Evolutionary conservation across 1,140 invertebrate genomes (phyloP).

Genomic region (Atta colombica): DNA sequence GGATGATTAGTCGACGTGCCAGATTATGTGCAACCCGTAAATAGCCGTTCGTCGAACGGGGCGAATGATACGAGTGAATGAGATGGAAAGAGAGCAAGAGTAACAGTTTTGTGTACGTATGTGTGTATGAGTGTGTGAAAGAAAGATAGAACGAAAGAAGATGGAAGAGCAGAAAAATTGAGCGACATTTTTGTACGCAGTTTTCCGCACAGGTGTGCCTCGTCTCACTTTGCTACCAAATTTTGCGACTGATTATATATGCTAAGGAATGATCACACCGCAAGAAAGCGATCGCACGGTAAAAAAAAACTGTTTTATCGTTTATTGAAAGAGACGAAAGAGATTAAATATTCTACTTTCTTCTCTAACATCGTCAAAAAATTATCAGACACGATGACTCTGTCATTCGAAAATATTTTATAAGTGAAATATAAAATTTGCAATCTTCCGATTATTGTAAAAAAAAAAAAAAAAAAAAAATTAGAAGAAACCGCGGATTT

Average conservation of each 20-base stretch:
- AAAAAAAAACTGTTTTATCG: neutral
- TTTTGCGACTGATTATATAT: slow-evolving; percentile 56
- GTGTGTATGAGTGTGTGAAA: neutral
- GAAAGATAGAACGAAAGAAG: neutral
- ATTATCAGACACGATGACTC: neutral
- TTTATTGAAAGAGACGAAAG: neutral
- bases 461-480: neutral
- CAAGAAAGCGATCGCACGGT: slow-evolving; percentile 37
- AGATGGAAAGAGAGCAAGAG: neutral
- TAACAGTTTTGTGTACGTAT: neutral
- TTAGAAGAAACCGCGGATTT: neutral
- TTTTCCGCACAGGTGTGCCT: slow-evolving; percentile 55
- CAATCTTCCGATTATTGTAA: neutral
- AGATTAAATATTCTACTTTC: neutral
- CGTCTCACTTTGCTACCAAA: slow-evolving; percentile 62
- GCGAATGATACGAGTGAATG: slow-evolving; percentile 59
- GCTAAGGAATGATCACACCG: slow-evolving; percentile 47
- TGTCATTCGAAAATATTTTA: neutral
- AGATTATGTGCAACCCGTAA: slow-evolving; percentile 68
- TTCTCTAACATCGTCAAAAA: neutral
- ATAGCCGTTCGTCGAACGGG: slow-evolving; percentile 62
- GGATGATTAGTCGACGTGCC: slow-evolving; percentile 69
- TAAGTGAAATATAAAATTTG: neutral
- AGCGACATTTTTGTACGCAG: slow-evolving; percentile 54
- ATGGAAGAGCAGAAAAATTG: slow-evolving; percentile 31